Evolutionary conservation across 1,140 invertebrate genomes (phyloP), one percentile per base, ranked within the genome.

Genomic region (Neodiprion pinetum): DNA sequence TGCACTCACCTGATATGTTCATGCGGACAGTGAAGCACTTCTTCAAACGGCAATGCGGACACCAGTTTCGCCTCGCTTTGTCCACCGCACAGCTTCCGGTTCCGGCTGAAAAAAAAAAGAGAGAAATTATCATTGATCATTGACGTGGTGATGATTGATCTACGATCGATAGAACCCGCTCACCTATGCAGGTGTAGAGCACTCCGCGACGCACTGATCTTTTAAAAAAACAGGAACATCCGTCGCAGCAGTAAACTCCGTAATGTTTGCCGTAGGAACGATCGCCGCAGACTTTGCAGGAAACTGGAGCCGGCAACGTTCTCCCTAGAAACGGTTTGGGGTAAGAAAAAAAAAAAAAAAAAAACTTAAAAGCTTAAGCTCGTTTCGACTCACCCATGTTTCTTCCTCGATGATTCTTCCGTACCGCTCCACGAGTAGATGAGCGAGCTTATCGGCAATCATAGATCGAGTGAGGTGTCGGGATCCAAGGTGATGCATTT

Each of bases 221-320:
- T 85, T 97, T 97, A 85, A 97, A 97, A 84, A 97, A 97, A 80
- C 96, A 97, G 61, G 94, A 95, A 84, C 96, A 97, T 8, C 96
- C 96, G 80, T 97, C 96, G 83, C 96, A 97, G 81, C 95, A 95
- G 83, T 91, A 93, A 9, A 95, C 93, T 0, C 96, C 96, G 80
- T 97, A 97, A 85, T 97, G 95, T 84, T 96, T 95, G 0, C 96
- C 96, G 78, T 94, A 96, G 14, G 94, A 95, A 82, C 93, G 92
- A 87, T 97, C 96, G 1, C 96, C 96, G 81, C 96, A 97, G 66
- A 97, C 95, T 78, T 90, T 89, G 83, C 95, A 96, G 9, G 91
- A 80, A 0, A 94, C 93, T 11, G 92, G 92, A 9, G 91, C 90
- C 0, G 93, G 92, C 48, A 94, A 81, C 48, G 92, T 92, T 82